Evolutionary conservation across 1,140 invertebrate species (phyloP), one percentile per base, ranked within the genome.

Genomic region (Bombyx mandarina): DNA sequence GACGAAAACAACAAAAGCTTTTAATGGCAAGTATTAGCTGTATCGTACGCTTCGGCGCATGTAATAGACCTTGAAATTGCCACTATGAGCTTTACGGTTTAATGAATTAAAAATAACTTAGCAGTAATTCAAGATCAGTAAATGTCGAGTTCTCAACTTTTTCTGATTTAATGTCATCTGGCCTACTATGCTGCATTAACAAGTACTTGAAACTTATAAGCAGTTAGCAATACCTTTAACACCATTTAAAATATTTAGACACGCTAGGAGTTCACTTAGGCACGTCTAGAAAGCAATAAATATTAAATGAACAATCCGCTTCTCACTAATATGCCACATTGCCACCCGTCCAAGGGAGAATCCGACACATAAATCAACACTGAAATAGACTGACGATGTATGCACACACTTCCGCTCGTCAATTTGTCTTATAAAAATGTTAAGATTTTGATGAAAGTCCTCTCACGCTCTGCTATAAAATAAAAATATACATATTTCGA

Each of bases 21-120:
- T 65, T 83, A 83, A 83, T 78, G 78, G 79, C 77, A 75, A 76
- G 80, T 83, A 81, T 83, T 79, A 83, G 76, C 66, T 59, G 55
- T 62, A 63, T 43, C 65, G 69, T 64, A 72, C 71, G 75, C 70
- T 73, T 74, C 68, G 66, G 55, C 65, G 35, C 64, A 67, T 67
- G 67, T 77, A 84, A 84, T 84, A 79, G 81, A 77, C 68, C 80
- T 77, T 62, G 77, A 73, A 76, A 82, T 80, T 82, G 78, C 70
- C 70, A 35, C 2, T 35, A 35, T 35, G 1, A 35, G 26, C 26
- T 35, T 35, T 35, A 35, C 26, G 26, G 2, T 35, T 35, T 3
- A 35, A 35, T 35, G 26, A 35, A 5, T 0, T 35, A 35, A 35
- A 35, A 5, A 35, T 35, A 35, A 35, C 26, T 35, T 35, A 35